A percentile compares a stretch with the other conserved stretches of the same genome.
phyloP scores from a whole-genome alignment of 2,797 vertebrate species.

The Lithobates sylvaticus region DNA sequence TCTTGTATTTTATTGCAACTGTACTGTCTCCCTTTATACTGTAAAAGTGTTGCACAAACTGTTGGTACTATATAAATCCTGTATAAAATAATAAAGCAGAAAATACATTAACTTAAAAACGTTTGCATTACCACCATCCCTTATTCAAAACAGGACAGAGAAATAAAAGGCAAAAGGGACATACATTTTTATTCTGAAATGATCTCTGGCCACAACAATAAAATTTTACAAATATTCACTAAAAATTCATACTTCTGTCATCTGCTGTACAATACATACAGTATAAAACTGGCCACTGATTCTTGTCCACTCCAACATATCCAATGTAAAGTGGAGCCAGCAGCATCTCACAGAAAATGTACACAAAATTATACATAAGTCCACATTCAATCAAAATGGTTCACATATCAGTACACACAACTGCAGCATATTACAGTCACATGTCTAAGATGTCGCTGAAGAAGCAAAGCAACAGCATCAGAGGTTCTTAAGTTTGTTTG shows the following conservation, averaged over 20 bases:
- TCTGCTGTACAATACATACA: constrained; percentile 97
- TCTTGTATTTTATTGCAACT: too few species aligned
- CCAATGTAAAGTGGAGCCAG: constrained; percentile 86
- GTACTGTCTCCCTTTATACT: too few species aligned
- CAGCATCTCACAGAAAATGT: constrained; percentile 88
- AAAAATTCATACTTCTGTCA: constrained; percentile 89
- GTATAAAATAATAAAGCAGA: too few species aligned
- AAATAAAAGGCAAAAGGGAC: constrained; percentile 76
- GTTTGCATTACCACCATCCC: not conserved
- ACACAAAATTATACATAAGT: constrained; percentile 85
- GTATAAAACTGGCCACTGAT: constrained; percentile 93
- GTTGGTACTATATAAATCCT: too few species aligned
- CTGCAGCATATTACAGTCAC: constrained; percentile 88
- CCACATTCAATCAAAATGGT: constrained; percentile 86
- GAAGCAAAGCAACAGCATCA: constrained; percentile 76
- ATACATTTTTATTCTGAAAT: constrained; percentile 90
- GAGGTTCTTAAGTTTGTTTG: constrained; percentile 1
- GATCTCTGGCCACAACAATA: constrained; percentile 96
- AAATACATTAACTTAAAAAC: not conserved
- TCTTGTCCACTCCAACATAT: constrained; percentile 85
- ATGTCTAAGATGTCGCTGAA: constrained; percentile 82
- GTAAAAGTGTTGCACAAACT: too few species aligned
- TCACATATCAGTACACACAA: constrained; percentile 89
- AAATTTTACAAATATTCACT: constrained; percentile 98
- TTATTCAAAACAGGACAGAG: constrained; percentile 54